Evolutionary conservation across 2,797 vertebrate species (phyloP), one percentile per base, ranked within the genome.

Genomic region (Eulemur rubriventer): DNA sequence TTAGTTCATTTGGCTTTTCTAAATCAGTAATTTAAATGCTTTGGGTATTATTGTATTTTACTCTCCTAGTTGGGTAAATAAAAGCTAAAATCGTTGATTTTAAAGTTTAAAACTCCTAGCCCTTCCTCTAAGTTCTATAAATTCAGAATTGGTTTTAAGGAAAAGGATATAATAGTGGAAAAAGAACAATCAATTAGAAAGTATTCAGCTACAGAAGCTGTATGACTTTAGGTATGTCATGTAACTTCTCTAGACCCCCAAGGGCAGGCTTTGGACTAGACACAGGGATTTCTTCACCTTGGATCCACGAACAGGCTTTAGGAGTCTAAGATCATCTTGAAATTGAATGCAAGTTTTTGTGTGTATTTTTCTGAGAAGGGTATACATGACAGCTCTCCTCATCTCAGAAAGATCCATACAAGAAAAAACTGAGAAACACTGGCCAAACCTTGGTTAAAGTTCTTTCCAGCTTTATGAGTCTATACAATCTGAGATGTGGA

Each of bases 1-100:
- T 91, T 79, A 73, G 69, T 95, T 94, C 70, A 61, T 46, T 85
- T 17, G 69, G 22, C 38, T 94, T 93, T 89, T 91, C 65, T 63
- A 73, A 76, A 79, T 91, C 55, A 63, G 65, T 83, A 38, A 96
- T 57, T 91, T 75, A 75, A 81, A 87, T 85, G 28, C 16, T 63
- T 63, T n/a, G 61, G 30, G 30, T n/a, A 63, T 63, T 79, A 91
- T 81, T 59, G 33, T 76, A 76, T 38, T 63, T 63, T 63, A 81
- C 48, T 91, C 46, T 96, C 22, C 72, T 83, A 8, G 4, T n/a
- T 63, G 50, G 33, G n/a, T 76, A 76, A 94, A 35, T 35, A 30
- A 83, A 76, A 93, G 59, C 48, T 57, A 46, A 91, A 75, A 88
- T 20, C 61, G 41, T 41, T 90, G 28, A 86, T 76, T 92, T 93